A percentile compares a stretch with the other conserved stretches of the same genome.
Evolutionary conservation across 2,888 invertebrate genomes (phyloP).

Genomic region (Ennomos quercinarius): DNA sequence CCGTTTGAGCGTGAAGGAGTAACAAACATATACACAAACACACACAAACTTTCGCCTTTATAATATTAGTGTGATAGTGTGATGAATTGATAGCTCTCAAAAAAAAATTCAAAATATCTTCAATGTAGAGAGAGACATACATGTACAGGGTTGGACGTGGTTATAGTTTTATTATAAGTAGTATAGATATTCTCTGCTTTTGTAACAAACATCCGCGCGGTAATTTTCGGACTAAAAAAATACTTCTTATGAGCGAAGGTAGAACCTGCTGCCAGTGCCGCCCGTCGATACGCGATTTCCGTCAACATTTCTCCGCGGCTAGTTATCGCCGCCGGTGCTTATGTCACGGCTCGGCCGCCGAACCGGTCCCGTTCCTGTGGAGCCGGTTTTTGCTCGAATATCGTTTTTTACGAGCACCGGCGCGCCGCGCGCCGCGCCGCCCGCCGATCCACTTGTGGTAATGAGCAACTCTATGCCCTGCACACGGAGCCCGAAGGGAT

Average conservation of each 20-base stretch:
- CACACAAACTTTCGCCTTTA: no score
- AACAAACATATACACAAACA: no score
- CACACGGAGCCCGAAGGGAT: constrained; percentile 29
- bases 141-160: no score
- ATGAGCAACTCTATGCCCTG: constrained; percentile 52
- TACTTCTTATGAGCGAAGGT: no score
- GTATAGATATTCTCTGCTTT: no score
- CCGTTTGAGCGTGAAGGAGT: no score
- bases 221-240: neutral
- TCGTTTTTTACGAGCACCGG: constrained; percentile 56
- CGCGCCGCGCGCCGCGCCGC: constrained; percentile 21
- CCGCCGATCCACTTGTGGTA: constrained; percentile 41
- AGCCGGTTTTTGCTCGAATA: constrained; percentile 61
- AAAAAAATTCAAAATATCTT: no score
- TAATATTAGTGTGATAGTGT: no score
- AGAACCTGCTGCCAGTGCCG: constrained; percentile 4
- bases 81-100: no score
- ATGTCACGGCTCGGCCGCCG: constrained; percentile 41
- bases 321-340: constrained; percentile 50
- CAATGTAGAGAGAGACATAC: no score
- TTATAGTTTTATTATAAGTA: no score
- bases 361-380: constrained; percentile 46
- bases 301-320: constrained; percentile 54
- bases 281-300: constrained; percentile 55
- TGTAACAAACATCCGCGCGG: no score